Evolutionary conservation across 2,797 vertebrate genomes (phyloP), one percentile per base, ranked within the genome.

Genomic region (Harpagifer antarcticus): DNA sequence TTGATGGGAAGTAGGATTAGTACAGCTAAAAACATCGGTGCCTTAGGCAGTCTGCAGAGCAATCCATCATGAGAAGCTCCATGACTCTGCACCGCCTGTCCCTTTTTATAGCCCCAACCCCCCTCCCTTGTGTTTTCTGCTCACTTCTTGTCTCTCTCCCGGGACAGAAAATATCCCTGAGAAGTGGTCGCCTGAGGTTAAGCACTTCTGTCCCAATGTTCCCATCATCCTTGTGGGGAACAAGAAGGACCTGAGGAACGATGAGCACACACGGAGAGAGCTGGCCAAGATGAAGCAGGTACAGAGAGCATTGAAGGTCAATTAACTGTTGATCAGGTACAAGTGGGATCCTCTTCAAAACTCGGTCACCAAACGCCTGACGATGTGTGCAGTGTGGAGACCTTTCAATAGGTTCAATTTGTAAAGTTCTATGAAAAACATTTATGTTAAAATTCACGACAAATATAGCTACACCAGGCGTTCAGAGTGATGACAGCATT

Each of bases 281-380:
- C 95, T 99, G 91, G 96, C 95, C 33, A 99, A 99, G 93, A 98
- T 99, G 98, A 99, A 99, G 86, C 98, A 99, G 98, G 98, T 99
- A 86, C 37, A 14, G 16, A 33, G 19, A 20, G 20, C 54, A 54
- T 5, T 42, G 14, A 19, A 0, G 62, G 62, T 68, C 69, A 72
- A 13, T 44, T 16, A 55, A 7, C 31, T 48, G 43, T 45, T 56
- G 40, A 40, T 81, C 33, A 19, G 62, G 58, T 42, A 59, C 42
- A 61, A 15, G 59, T 15, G 13, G 50, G 40, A 8, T 9, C 23
- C 10, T 63, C n/a, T 53, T 64, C 4, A 44, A 7, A 15, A 33
- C 59, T 53, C 19, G 9, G 33, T 16, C 54, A 42, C 19, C 17
- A 37, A 44, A 59, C 13, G 27, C 43, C 37, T 15, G 37, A 10